Evolutionary conservation across 2,113 vertebrate species (phyloP), one percentile per base, ranked within the genome.

Genomic region (Eretmochelys imbricata): DNA sequence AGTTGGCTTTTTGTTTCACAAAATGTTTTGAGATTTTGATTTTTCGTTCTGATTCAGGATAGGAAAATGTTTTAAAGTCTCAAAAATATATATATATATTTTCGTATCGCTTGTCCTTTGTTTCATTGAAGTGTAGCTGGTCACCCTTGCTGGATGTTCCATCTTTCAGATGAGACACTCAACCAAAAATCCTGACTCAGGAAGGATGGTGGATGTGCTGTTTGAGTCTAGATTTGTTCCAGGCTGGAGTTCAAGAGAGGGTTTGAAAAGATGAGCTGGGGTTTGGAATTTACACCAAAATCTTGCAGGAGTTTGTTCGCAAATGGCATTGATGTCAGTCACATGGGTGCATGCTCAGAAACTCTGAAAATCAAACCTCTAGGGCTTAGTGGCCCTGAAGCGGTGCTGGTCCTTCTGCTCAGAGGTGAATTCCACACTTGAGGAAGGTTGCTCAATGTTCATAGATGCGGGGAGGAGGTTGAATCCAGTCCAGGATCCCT

Each of bases 81-180:
- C 57, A 55, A 20, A 24, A 22, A 20, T 20, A 54, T 7, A 24
- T 48, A 42, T 42, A 42, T 9, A 11, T 27, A 29, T 49, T 35
- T 62, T 38, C 20, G 2, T 69, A 0, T 4, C 29, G 25, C 5
- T 72, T 35, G 49, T 29, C 17, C n/a, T 10, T n/a, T 14, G 48
- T 76, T 65, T 9, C 17, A 49, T 42, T 8, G 46, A 2, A 1
- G 13, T 55, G 49, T 10, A 59, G 84, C 29, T 38, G 22, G 12
- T 83, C 51, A 2, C 12, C 7, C 7, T 46, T 2, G 10, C n/a
- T 1, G 2, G 13, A 59, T 29, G 10, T 13, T 2, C 10, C 24
- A 27, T 46, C 9, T 10, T 8, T 55, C 8, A 0, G 1, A 8
- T 31, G 46, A 42, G 9, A 1, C 42, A 27, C 4, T 0, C 2